Evolutionary conservation across 2,888 invertebrate species (phyloP), one percentile per base, ranked within the genome.

Genomic region (Hermaeophaga mercurialis): DNA sequence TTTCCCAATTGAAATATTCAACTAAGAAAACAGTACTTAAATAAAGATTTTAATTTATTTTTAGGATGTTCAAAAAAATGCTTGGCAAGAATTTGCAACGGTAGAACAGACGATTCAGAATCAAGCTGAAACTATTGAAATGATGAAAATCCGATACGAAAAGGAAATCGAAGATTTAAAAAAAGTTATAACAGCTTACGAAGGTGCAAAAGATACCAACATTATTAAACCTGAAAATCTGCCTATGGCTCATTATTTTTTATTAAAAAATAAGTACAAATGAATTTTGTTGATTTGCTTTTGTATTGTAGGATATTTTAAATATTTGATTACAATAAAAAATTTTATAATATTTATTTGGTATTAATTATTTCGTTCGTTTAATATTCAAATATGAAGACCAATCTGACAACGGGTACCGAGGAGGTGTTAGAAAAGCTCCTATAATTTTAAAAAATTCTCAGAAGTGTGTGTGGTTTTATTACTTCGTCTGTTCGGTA

Each of bases 61-160:
- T 54, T 68, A 83, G 82, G 78, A 73, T 52, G 81, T 83, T 9
- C 81, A 81, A 65, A 78, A 78, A 62, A 81, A 77, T 48, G 80
- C 82, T 2, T 80, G 78, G 71, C 78, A 81, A 54, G 81, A 82
- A 69, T 71, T 82, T 53, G 76, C 77, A 1, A 76, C 78, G 1
- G 80, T 81, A 0, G 82, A 82, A 62, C 78, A 80, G 63, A 77
- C 79, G 49, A 78, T 82, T 14, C 79, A 76, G 58, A 77, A 77
- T 49, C 81, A 82, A 64, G 78, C 80, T 58, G 63, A 74, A 1
- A 73, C 76, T 12, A 80, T 81, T 2, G 77, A 75, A 33, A 71
- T 72, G 18, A 76, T 82, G 76, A 81, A 80, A 66, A 70, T 72
- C 8, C 79, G 81, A 54, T 80, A 81, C 68, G 73, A 75, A 50